Evolutionary conservation across 2,113 vertebrate species (phyloP).

Genomic region (Chamaea fasciata): DNA sequence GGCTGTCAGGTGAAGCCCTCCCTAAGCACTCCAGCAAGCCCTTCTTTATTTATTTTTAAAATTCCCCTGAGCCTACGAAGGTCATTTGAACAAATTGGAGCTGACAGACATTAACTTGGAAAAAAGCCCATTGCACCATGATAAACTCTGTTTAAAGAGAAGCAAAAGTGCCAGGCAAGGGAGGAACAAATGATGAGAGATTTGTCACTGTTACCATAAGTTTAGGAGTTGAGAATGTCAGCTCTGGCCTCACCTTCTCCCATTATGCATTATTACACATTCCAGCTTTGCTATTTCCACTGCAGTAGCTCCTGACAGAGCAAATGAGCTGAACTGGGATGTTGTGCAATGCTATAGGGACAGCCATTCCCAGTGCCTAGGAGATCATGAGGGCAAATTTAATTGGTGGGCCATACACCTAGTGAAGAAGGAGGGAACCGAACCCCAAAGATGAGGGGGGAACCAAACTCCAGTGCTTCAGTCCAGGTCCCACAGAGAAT

Average conservation of each 20-base stretch:
- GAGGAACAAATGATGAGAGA: conserved; percentile 24
- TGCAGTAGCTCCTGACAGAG: neutral
- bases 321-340: neutral
- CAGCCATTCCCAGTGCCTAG: neutral
- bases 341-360: neutral
- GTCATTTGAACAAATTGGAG: conserved; percentile 80
- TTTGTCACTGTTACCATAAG: conserved; percentile 20
- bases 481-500: neutral
- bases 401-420: neutral
- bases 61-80: conserved; percentile 68
- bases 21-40: conserved; percentile 64
- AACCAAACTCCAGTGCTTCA: neutral
- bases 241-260: neutral
- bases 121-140: conserved; percentile 75
- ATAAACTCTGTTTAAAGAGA: conserved; percentile 56
- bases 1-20: conserved; percentile 71
- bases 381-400: neutral
- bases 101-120: conserved; percentile 87
- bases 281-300: neutral
- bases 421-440: neutral
- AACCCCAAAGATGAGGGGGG: neutral
- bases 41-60: conserved; percentile 70
- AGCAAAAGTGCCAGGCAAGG: conserved; percentile 46
- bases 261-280: neutral
- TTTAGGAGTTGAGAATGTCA: conserved; percentile 1